Conservation (phyloP, 2,888 invertebrate species). For the Brachynemurus nebulosus region DNA sequence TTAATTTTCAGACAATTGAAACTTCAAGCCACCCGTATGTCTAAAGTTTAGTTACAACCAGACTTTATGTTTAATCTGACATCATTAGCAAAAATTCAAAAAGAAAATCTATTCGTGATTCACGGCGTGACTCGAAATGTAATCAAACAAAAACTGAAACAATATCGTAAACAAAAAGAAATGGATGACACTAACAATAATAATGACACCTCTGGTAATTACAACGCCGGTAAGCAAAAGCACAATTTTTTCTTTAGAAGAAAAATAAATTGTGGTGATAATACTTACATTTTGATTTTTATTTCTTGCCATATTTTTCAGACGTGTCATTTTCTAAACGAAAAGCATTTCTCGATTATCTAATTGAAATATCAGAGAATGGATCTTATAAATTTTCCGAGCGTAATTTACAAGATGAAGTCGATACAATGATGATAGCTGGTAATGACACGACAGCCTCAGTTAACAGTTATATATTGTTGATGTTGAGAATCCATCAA, state of each 20-base stretch:
- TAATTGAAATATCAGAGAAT: not conserved
- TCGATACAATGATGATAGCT: slow-evolving; percentile 1
- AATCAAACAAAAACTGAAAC: not conserved
- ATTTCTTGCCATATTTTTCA: too few species aligned
- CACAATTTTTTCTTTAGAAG: too few species aligned
- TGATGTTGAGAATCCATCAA: slow-evolving; percentile 1
- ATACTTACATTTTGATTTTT: too few species aligned
- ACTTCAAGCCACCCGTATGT: not conserved
- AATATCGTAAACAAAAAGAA: not conserved
- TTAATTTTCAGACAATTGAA: not conserved
- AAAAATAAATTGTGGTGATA: too few species aligned
- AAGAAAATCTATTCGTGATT: not conserved
- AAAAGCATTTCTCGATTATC: not conserved
- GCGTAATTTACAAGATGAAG: not conserved
- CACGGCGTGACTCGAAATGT: not conserved
- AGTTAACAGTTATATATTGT: not conserved
- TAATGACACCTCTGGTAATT: too few species aligned
- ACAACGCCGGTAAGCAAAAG: too few species aligned
- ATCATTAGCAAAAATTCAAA: not conserved
- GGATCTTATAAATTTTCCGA: not conserved
- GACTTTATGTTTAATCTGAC: slow-evolving; percentile 1
- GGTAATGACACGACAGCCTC: slow-evolving; percentile 2
- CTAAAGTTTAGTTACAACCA: not conserved
- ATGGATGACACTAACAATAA: not conserved
- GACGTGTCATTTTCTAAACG: not conserved